A percentile compares a stretch with the other conserved stretches of the same genome.
These are phyloP conservation scores for Aptenodytes patagonicus DNA, from an alignment of 2,113 vertebrate genomes.

Conservation along the genomic window DNA sequence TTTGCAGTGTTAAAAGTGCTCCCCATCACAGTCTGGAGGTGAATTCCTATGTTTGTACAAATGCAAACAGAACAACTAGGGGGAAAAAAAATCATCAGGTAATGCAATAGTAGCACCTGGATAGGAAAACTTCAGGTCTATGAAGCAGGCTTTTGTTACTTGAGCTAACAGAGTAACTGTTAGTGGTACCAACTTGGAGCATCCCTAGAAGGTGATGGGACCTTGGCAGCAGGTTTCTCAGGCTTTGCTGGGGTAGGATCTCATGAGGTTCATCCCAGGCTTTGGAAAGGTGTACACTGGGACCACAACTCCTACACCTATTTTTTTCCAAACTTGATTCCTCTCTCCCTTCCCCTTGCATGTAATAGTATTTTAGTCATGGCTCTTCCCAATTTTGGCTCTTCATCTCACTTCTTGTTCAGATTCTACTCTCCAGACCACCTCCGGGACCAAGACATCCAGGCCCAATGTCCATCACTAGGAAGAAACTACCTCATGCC, in stretches of 20 bases:
- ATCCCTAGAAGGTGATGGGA: not conserved
- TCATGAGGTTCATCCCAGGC: not conserved
- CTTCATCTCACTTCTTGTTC: not conserved
- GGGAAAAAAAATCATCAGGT: not conserved
- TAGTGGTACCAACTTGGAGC: not conserved
- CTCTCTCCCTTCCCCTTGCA: not conserved
- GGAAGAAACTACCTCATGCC: not conserved
- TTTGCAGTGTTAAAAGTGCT: not conserved
- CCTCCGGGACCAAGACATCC: not conserved
- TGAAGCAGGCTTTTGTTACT: not conserved
- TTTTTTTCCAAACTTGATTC: not conserved
- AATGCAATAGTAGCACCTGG: not conserved
- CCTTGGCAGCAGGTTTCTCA: not conserved
- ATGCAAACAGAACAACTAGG: not conserved
- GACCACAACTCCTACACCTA: not conserved
- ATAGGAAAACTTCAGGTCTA: not conserved
- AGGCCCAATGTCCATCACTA: not conserved
- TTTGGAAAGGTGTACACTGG: not conserved
- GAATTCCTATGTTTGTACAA: not conserved
- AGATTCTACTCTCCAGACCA: not conserved
- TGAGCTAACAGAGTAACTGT: not conserved
- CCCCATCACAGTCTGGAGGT: not conserved
- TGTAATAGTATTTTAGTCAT: not conserved
- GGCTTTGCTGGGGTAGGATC: not conserved
- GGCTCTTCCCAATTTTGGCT: not conserved